Base-by-base conservation (phyloP, 2,797 vertebrate genomes). In the Okamejei kenojei region DNA sequence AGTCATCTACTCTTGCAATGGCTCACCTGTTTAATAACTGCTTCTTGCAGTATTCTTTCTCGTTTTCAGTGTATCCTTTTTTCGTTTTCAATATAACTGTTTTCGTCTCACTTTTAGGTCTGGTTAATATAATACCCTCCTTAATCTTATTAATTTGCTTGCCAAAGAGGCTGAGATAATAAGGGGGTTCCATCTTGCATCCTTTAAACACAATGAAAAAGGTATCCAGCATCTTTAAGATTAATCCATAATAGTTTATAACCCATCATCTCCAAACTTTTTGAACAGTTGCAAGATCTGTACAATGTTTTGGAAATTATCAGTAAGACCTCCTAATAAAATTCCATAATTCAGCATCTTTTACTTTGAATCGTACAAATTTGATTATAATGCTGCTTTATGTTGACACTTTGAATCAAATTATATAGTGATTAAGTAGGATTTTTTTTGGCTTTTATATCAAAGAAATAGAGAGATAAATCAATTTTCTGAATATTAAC, bases 341-440 rank as follows among this genome's bases (percentile, higher is more conserved):
- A n/a, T 92, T 92, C 38, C 90, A 92, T 13, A 92, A 11, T 7
- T 90, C 90, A 76, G 90, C 90, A 54, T 45, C 71, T 92, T 92
- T 92, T 92, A 76, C 84, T 92, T 92, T 92, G 71, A 76, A 54
- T 92, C 58, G 35, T 92, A 58, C 29, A 45, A 38, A 92, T n/a
- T 92, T 92, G 71, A 38, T 74, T 91, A 92, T 74, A 76, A 76
- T 58, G 71, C 71, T 71, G 73, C 90, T 92, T 92, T 76, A 92
- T n/a, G 29, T 76, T 92, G 71, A 71, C 90, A 45, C 90, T 92
- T 92, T 58, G 71, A 92, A 74, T 92, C 90, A 76, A 76, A 92
- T 92, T 92, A 92, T 92, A 58, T 58, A 58, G 90, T 38, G 90
- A 92, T 74, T 92, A 92, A 92, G 54, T 73, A 92, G 90, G 71